Evolutionary conservation across 2,797 vertebrate species (phyloP), one percentile per base, ranked within the genome.

Genomic region (Agapornis canus): DNA sequence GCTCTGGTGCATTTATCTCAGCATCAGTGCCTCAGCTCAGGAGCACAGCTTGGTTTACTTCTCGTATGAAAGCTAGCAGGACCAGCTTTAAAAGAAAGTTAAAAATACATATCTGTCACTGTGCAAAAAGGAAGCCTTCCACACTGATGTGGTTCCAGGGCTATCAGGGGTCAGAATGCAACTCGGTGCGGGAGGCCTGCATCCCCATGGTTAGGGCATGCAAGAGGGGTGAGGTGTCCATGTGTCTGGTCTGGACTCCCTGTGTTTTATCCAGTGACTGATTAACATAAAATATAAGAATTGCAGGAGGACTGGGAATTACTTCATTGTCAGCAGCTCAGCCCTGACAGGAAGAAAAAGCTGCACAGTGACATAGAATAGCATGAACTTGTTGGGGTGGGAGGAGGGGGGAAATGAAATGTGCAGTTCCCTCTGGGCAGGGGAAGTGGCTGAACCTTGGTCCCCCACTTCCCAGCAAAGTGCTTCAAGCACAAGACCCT

Each of bases 361-460:
- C 11, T 2, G 0, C 54, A n/a, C 6, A 3, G 14, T 63, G 56
- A 59, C 19, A 31, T 45, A 64, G 65, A 88, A 77, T 0, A 82
- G 31, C 52, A n/a, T 0, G 0, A 81, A 49, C 6, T 64, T 0
- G 1, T n/a, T 0, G 0, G 39, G 29, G 15, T 6, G 0, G 6
- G 23, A 12, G 13, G 56, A 82, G 18, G n/a, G 7, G 14, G 35
- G 29, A 72, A 91, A 73, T 16, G 11, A 60, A 93, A 94, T 17
- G 21, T 83, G 49, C 23, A 32, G 37, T 13, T 91, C 57, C 27
- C n/a, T n/a, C 6, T 9, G 52, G 45, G 3, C 37, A 81, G 20
- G 17, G 32, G 9, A 66, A 72, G 43, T 11, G 65, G 22, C 52
- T 75, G 61, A 65, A 26, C 43, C 32, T 51, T n/a, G 43, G 40